These are phyloP conservation scores for Pagetopsis macropterus DNA, from an alignment of 2,797 vertebrate species.

Conservation along the genomic window DNA sequence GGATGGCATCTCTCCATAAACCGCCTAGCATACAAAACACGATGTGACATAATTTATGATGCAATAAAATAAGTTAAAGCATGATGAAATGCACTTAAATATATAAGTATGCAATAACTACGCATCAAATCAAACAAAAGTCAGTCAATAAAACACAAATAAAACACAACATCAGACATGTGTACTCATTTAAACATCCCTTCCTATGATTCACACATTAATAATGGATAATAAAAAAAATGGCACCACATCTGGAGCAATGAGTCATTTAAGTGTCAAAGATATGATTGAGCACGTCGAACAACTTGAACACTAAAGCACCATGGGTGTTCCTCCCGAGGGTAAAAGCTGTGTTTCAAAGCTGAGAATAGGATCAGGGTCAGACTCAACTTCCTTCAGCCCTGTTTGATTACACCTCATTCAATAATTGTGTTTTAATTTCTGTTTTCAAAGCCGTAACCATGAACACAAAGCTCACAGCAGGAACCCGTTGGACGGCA, in stretches of 20 bases:
- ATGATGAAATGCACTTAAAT: too few relatives aligned
- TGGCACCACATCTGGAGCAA: neutral
- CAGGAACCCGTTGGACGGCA: conserved; percentile 53
- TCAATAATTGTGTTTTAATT: conserved; percentile 59
- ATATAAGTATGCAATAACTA: neutral
- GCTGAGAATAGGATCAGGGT: neutral
- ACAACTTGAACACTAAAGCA: neutral
- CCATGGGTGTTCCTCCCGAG: neutral
- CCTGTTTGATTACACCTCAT: conserved; percentile 36
- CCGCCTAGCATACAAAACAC: neutral
- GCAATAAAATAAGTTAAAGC: neutral
- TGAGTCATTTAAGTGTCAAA: conserved; percentile 16
- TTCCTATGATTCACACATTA: neutral
- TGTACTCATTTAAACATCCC: neutral
- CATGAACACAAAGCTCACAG: conserved; percentile 57
- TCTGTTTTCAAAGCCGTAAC: conserved; percentile 62
- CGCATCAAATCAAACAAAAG: neutral
- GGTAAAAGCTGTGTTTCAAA: conserved; percentile 32
- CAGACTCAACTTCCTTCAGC: conserved; percentile 11
- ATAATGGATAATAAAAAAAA: conserved; percentile 2
- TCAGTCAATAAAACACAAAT: neutral
- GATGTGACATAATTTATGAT: neutral
- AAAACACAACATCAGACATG: neutral
- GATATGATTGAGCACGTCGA: neutral
- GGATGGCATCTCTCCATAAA: too few relatives aligned